Percentiles rank a stretch among this genome's conserved stretches.
phyloP scores from a whole-genome alignment of 2,797 vertebrate genomes.

The Darevskia mixta region DNA sequence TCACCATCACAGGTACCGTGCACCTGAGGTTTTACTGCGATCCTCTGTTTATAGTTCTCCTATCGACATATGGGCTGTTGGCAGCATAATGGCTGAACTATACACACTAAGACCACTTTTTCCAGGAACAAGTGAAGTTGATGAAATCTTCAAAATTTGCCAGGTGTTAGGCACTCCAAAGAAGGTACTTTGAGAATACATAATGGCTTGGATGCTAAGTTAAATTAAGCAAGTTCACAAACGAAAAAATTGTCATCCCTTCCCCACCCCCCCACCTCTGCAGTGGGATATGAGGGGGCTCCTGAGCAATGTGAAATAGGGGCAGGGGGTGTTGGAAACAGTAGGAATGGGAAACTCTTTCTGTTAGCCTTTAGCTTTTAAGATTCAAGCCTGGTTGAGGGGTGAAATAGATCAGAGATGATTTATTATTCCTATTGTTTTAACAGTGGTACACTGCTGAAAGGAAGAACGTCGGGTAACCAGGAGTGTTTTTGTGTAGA shows the following conservation, averaged over 20 bases:
- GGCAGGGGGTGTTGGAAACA: too few species aligned
- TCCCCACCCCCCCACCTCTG: too few species aligned
- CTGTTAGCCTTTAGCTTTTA: too few species aligned
- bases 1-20: slow-evolving; percentile 88
- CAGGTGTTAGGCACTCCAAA: slow-evolving; percentile 97
- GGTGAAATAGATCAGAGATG: too few species aligned
- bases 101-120: slow-evolving; percentile 96
- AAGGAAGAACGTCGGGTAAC: too few species aligned
- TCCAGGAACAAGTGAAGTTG: slow-evolving; percentile 96
- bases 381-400: too few species aligned
- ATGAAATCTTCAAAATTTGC: slow-evolving; percentile 99
- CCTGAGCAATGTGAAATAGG: too few species aligned
- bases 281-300: too few species aligned
- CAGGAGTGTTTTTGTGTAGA: too few species aligned
- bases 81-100: slow-evolving; percentile 98
- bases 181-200: slow-evolving; percentile 81
- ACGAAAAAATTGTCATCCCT: too few species aligned
- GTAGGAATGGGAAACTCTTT: too few species aligned
- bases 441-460: too few species aligned
- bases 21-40: slow-evolving; percentile 93
- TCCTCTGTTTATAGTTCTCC: slow-evolving; percentile 94
- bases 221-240: not conserved
- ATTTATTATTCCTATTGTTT: not conserved
- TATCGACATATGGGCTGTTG: slow-evolving; percentile 97
- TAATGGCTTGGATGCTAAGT: not conserved